Evolutionary conservation across 2,797 vertebrate genomes (phyloP), one percentile per base, ranked within the genome.

Genomic region (Gadopsis marmoratus): DNA sequence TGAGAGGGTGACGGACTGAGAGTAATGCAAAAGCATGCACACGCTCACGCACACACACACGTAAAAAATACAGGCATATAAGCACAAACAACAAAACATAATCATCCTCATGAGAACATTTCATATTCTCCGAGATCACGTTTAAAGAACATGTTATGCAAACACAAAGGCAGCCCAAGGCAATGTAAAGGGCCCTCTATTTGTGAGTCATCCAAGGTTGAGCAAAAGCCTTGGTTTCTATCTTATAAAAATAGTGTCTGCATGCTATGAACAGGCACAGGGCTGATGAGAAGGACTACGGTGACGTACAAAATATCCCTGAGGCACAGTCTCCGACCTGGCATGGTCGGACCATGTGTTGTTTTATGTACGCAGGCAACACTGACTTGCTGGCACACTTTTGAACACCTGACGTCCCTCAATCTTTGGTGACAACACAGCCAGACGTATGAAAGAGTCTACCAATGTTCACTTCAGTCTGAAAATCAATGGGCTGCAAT

Each of bases 211-310:
- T 35, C 70, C 58, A 26, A 48, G 76, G 60, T 66, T 51, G 78
- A 64, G 80, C 74, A 45, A 53, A 74, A 74, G 82, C 89, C 89
- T 88, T 71, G 80, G 78, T 72, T 79, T 88, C 41, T 81, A 70
- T 86, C 84, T 88, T 79, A 48, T 83, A 81, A 84, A 91, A 93
- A 92, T 79, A 92, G 75, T 39, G 68, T 21, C 50, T 59, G 37
- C 43, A 41, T 86, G 86, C 90, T 71, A 79, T 82, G 37, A 90
- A 92, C 88, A 58, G 23, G 73, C 71, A 23, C 51, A 23, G 71
- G 2, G 41, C 71, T 62, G 82, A 87, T 37, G 86, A 89, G 71
- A 79, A 69, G 73, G 87, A 71, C 78, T 3, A 5, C 0, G 4
- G 71, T 85, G 90, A 90, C 56, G 74, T 23, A 71, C 59, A 55